These are phyloP conservation scores for Scarus forsteni DNA, from an alignment of 2,797 vertebrate species.

Conservation along the genomic window DNA sequence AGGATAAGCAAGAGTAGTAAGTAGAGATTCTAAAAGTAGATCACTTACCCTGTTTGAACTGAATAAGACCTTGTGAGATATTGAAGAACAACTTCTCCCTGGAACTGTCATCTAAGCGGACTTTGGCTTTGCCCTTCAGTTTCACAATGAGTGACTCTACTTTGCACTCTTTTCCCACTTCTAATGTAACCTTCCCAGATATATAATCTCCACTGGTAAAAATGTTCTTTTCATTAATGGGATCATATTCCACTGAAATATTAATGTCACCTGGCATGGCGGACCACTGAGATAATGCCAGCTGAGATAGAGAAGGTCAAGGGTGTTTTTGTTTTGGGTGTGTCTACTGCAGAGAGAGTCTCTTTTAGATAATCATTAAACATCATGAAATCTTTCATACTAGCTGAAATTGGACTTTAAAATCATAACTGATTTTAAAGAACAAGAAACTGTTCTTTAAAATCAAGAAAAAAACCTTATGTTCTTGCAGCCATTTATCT, in stretches of 20 bases:
- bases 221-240: slow-evolving; percentile 53
- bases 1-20: too few species aligned
- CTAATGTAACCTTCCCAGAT: slow-evolving; percentile 60
- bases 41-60: slow-evolving; percentile 44
- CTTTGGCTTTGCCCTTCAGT: slow-evolving; percentile 75
- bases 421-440: too few species aligned
- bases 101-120: slow-evolving; percentile 28
- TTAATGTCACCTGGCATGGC: slow-evolving; percentile 64
- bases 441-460: too few species aligned
- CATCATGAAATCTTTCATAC: neutral
- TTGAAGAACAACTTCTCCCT: slow-evolving; percentile 73
- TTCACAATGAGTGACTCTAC: slow-evolving; percentile 66
- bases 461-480: too few species aligned
- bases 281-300: neutral
- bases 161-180: slow-evolving; percentile 60
- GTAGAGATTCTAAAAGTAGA: too few species aligned
- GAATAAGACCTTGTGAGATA: slow-evolving; percentile 57
- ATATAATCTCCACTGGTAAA: slow-evolving; percentile 70
- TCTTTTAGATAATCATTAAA: slow-evolving; percentile 52
- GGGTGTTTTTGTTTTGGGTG: neutral
- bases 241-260: slow-evolving; percentile 63
- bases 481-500: too few species aligned
- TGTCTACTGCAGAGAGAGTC: too few species aligned
- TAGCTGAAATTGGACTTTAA: neutral
- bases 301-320: neutral